These are phyloP conservation scores for Pyrgilauda ruficollis DNA, from an alignment of 2,113 vertebrate genomes.

Conservation along the genomic window DNA sequence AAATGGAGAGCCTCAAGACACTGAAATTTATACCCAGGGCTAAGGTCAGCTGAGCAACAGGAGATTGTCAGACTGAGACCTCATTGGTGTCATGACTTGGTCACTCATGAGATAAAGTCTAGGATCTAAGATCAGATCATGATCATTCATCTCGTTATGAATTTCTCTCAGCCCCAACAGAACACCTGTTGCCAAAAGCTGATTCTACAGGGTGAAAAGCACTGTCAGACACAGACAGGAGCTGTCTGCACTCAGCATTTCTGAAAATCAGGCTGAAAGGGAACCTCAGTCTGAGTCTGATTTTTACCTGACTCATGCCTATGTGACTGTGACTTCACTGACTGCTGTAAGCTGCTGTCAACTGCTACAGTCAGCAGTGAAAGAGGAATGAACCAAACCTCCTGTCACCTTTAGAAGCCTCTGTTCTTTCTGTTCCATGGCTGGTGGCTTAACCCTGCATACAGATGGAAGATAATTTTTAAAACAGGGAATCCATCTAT, in stretches of 20 bases:
- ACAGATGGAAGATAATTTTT: neutral
- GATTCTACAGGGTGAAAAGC: neutral
- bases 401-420: neutral
- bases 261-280: conserved; percentile 26
- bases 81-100: neutral
- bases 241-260: neutral
- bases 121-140: neutral
- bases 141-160: rapidly evolving
- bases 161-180: neutral
- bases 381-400: conserved; percentile 17
- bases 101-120: neutral
- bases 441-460: neutral
- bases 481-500: neutral
- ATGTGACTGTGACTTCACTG: neutral
- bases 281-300: neutral
- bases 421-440: conserved; percentile 20
- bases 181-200: neutral
- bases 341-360: neutral
- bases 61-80: neutral
- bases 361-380: neutral
- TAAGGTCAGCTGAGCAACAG: neutral
- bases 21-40: neutral
- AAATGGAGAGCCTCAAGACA: neutral
- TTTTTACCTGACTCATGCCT: conserved; percentile 47
- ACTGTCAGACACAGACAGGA: neutral